Evolutionary conservation across 2,888 invertebrate genomes (phyloP).

Genomic region (Smittia sp.): DNA sequence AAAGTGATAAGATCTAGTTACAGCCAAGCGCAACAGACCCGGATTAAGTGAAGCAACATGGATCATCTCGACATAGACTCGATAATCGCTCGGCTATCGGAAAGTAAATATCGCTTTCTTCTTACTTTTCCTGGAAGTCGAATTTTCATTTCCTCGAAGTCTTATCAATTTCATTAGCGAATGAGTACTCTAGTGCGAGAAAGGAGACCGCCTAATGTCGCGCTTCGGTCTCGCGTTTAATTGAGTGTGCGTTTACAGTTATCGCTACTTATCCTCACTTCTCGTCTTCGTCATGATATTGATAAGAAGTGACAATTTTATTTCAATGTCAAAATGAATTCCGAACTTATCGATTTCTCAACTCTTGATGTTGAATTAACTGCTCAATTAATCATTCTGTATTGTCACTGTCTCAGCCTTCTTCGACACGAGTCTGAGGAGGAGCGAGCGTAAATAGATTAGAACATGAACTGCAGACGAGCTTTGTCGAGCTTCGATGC

Average conservation of each 20-base stretch:
- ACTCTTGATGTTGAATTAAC: background rate
- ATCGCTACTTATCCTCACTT: background rate
- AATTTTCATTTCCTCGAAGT: background rate
- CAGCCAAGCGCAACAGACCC: background rate
- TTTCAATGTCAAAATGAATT: slow-evolving; percentile 39
- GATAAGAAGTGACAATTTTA: slow-evolving; percentile 8
- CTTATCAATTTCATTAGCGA: slow-evolving; percentile 31
- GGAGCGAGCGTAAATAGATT: too few relatives aligned
- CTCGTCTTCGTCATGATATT: background rate
- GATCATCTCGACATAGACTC: slow-evolving; percentile 38
- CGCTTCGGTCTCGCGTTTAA: background rate
- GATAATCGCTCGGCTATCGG: slow-evolving; percentile 23
- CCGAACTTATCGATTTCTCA: slow-evolving; percentile 29
- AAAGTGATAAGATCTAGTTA: too few relatives aligned
- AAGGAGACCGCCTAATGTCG: slow-evolving; percentile 7
- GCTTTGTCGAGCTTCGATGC: too few relatives aligned
- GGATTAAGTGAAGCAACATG: slow-evolving; percentile 1
- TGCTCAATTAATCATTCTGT: too few relatives aligned
- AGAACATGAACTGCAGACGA: too few relatives aligned
- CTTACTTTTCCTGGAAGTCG: background rate
- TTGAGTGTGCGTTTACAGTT: slow-evolving; percentile 18
- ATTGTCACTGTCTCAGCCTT: too few relatives aligned
- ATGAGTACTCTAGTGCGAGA: slow-evolving; percentile 39
- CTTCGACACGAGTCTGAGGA: too few relatives aligned
- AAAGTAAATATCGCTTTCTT: slow-evolving; percentile 26